Evolutionary conservation across 2,888 invertebrate genomes (phyloP).

Genomic region (Chymomyza procnemis): DNA sequence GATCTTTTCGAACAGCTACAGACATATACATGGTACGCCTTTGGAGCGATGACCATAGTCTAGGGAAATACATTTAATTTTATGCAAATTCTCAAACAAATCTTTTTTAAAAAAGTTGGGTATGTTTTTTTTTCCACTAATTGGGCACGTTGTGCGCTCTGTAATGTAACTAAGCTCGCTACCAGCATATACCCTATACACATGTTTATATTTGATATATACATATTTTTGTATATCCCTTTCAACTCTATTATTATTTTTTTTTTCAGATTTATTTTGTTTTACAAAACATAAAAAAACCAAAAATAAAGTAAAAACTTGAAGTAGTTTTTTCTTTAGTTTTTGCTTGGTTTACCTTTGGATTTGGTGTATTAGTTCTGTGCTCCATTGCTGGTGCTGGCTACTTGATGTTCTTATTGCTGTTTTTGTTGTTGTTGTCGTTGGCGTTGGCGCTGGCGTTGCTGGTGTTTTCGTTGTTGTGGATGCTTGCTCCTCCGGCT

Average conservation of each 20-base stretch:
- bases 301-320: slow-evolving; percentile 48
- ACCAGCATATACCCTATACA: background rate
- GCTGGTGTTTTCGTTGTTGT: slow-evolving; percentile 14
- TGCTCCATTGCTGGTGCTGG: slow-evolving; percentile 8
- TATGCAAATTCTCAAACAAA: no score
- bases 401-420: slow-evolving; percentile 14
- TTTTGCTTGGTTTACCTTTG: slow-evolving; percentile 34
- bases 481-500: slow-evolving; percentile 34
- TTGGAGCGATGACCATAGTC: no score
- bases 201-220: background rate
- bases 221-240: background rate
- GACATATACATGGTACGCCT: no score
- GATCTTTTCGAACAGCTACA: no score
- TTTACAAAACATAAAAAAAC: background rate
- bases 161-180: background rate
- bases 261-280: slow-evolving; percentile 7
- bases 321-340: slow-evolving; percentile 39
- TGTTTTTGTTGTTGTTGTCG: slow-evolving; percentile 23
- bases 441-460: slow-evolving; percentile 23
- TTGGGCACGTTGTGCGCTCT: background rate
- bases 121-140: background rate
- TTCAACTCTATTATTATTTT: background rate
- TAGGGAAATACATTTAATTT: no score
- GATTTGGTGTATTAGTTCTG: slow-evolving; percentile 2
- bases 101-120: no score